These are phyloP conservation scores for Bucorvus abyssinicus DNA, from an alignment of 2,797 vertebrate genomes.

Conservation along the genomic window DNA sequence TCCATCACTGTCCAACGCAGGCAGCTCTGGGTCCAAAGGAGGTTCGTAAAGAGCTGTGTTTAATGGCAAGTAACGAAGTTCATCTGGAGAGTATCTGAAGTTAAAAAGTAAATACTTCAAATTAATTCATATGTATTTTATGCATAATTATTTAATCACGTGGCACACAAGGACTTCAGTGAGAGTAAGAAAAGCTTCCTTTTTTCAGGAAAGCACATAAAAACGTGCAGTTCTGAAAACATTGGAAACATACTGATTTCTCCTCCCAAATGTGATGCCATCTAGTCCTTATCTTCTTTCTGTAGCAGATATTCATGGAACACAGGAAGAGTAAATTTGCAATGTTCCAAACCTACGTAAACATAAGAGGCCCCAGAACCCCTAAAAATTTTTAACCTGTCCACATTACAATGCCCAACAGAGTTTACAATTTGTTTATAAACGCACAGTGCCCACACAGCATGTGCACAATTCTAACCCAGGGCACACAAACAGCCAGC, in stretches of 20 bases:
- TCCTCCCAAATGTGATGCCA: not conserved
- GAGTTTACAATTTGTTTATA: not conserved
- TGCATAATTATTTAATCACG: not conserved
- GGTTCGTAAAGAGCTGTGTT: slow-evolving; percentile 97
- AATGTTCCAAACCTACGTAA: not conserved
- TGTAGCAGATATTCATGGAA: not conserved
- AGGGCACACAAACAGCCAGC: not conserved
- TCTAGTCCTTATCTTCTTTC: not conserved
- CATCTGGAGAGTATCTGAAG: slow-evolving; percentile 93
- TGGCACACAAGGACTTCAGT: not conserved
- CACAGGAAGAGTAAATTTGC: not conserved
- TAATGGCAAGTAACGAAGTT: slow-evolving; percentile 93
- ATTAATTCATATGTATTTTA: not conserved
- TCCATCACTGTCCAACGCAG: slow-evolving; percentile 91
- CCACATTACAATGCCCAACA: fast-evolving
- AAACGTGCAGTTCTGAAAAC: not conserved
- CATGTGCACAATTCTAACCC: not conserved
- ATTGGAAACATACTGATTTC: not conserved
- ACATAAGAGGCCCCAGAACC: not conserved
- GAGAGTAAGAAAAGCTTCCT: not conserved
- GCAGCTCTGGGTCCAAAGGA: slow-evolving; percentile 94
- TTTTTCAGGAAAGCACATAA: not conserved
- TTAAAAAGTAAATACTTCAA: not conserved
- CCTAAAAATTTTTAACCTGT: not conserved
- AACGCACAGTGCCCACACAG: not conserved